Percentiles rank a stretch among this genome's conserved stretches.
Conservation (phyloP, 1,140 invertebrate genomes). For the Mya arenaria region DNA sequence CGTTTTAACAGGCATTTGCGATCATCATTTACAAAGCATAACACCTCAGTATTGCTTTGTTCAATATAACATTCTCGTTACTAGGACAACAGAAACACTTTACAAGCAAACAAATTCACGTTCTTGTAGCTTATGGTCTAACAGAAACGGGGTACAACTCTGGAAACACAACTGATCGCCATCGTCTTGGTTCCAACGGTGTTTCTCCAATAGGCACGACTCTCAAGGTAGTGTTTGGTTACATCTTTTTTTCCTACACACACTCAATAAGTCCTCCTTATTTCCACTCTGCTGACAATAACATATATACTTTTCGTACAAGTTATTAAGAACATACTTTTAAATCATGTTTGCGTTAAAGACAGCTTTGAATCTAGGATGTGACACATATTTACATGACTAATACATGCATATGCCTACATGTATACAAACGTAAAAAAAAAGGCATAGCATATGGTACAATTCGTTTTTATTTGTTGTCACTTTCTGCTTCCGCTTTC, state of each 20-base stretch:
- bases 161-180: neutral
- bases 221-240: neutral
- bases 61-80: no score
- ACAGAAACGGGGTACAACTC: conserved; percentile 38
- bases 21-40: no score
- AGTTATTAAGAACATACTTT: neutral
- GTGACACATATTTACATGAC: neutral
- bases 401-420: no score
- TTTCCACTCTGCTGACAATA: neutral
- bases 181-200: conserved; percentile 23
- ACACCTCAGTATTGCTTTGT: no score
- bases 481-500: neutral
- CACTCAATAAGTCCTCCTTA: neutral
- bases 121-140: conserved; percentile 36
- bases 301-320: neutral
- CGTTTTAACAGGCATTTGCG: no score
- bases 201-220: neutral
- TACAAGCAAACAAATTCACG: no score
- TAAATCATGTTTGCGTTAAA: neutral
- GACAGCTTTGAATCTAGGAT: neutral
- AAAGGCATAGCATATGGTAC: no score
- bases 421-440: no score
- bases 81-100: no score
- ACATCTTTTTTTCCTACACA: neutral
- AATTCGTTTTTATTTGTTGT: no score